Evolutionary conservation across 2,797 vertebrate species (phyloP), one percentile per base, ranked within the genome.

Genomic region (Tokudaia muenninki): DNA sequence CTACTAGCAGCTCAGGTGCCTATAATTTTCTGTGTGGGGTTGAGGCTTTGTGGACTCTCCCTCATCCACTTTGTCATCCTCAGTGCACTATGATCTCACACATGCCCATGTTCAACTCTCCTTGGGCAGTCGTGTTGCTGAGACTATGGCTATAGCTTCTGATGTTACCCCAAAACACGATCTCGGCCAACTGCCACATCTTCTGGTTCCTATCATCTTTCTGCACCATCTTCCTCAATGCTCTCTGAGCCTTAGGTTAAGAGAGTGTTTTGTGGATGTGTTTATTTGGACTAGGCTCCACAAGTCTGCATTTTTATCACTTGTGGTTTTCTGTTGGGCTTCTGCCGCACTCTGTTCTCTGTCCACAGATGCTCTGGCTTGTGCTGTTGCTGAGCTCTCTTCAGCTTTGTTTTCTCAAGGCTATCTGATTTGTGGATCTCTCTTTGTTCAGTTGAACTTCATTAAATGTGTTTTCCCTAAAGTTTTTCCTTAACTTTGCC

Each of bases 371-470:
- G 6, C 75, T 87, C 65, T 82, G 50, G 2, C 24, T 10, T 21
- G 4, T 59, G 50, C 41, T 26, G 24, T 16, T 47, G 41, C 31
- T 22, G 50, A 52, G n/a, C 12, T 78, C 77, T n/a, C 41, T 47
- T 70, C 70, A 52, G 41, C 17, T 55, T 82, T 75, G 7, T 70
- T 19, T 59, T 61, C 57, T 77, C 34, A 83, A 14, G 19, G 10
- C 77, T 61, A 11, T 41, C 57, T 67, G 26, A 52, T n/a, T 87
- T 65, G 52, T 16, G 26, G 87, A 8, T 83, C 10, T 22, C 57
- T 91, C 77, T 81, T 96, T 52, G 41, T 37, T 77, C 34, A 52
- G 19, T 87, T 87, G 84, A 91, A 91, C 37, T 59, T 47, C 31
- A 17, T 47, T 26, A 84, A 61, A 78, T 70, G 3, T 70, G 52